Conservation (phyloP, 2,797 vertebrate genomes). For the Lagorchestes hirsutus region DNA sequence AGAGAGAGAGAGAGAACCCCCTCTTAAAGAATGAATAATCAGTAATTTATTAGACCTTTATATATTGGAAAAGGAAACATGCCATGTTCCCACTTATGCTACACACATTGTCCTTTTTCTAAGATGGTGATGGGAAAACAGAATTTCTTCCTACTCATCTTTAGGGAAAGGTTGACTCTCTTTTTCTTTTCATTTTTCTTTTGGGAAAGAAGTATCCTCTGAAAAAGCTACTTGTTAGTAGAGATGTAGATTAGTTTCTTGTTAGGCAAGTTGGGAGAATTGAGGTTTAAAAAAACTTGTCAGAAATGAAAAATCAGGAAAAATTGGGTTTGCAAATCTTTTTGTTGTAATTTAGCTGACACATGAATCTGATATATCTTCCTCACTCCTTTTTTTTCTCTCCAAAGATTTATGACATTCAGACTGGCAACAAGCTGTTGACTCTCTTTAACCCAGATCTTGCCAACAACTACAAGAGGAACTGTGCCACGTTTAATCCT, state of each 20-base stretch:
- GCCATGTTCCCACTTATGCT: constrained; percentile 31
- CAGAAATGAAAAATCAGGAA: constrained; percentile 40
- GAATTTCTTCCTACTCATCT: neutral
- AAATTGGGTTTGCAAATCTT: constrained; percentile 60
- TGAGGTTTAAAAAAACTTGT: constrained; percentile 34
- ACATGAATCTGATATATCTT: constrained; percentile 83
- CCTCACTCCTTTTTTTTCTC: constrained; percentile 79
- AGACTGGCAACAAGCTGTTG: constrained; percentile 97
- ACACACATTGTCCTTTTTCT: constrained; percentile 55
- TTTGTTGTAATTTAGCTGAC: constrained; percentile 57
- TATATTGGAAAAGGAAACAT: constrained; percentile 21
- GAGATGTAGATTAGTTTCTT: neutral
- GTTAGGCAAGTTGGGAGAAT: neutral
- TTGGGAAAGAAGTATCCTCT: constrained; percentile 41
- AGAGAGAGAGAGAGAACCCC: neutral
- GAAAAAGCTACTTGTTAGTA: neutral
- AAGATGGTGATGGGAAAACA: constrained; percentile 26
- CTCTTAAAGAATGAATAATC: constrained; percentile 9
- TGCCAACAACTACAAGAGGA: constrained; percentile 99
- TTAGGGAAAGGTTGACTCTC: neutral
- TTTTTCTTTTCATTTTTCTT: constrained; percentile 24
- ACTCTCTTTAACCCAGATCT: constrained; percentile 98
- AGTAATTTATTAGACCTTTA: neutral
- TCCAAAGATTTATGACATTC: constrained; percentile 98
- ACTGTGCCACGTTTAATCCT: constrained; percentile 99